Conservation (phyloP, 2,888 invertebrate species). For the Cephus spinipes region DNA sequence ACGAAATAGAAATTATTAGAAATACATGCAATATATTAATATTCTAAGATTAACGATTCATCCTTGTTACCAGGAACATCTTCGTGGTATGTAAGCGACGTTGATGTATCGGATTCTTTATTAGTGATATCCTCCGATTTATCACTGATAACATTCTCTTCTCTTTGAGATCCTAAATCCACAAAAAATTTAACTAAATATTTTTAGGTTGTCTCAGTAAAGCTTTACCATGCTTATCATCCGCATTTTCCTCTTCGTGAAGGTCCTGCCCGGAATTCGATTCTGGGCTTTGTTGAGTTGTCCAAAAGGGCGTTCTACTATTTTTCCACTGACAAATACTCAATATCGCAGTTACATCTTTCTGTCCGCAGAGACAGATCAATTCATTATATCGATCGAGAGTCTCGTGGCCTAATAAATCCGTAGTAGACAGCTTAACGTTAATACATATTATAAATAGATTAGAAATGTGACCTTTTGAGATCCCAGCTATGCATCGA, state of each 20-base stretch:
- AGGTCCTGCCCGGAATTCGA: not conserved
- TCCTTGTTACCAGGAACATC: not conserved
- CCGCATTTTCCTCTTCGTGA: not conserved
- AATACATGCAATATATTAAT: not conserved
- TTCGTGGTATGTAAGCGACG: not conserved
- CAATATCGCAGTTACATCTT: conserved; percentile 60
- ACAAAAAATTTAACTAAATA: not conserved
- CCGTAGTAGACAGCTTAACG: not conserved
- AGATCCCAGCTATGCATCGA: conserved; percentile 47
- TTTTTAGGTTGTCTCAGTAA: not conserved
- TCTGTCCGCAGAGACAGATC: conserved; percentile 61
- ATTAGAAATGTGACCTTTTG: conserved; percentile 41
- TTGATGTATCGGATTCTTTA: not conserved
- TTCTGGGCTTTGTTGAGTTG: not conserved
- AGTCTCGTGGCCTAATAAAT: conserved; percentile 67
- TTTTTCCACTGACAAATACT: conserved; percentile 70
- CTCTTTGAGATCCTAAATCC: not conserved
- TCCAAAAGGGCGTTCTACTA: conserved; percentile 67
- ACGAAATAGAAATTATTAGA: not conserved
- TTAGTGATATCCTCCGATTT: not conserved
- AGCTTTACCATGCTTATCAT: not conserved
- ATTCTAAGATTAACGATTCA: not conserved
- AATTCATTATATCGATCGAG: conserved; percentile 68
- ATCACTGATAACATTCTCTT: too few relatives aligned
- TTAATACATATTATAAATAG: not conserved